These are phyloP conservation scores for Corythoichthys intestinalis DNA, from an alignment of 2,113 vertebrate genomes.

Conservation along the genomic window DNA sequence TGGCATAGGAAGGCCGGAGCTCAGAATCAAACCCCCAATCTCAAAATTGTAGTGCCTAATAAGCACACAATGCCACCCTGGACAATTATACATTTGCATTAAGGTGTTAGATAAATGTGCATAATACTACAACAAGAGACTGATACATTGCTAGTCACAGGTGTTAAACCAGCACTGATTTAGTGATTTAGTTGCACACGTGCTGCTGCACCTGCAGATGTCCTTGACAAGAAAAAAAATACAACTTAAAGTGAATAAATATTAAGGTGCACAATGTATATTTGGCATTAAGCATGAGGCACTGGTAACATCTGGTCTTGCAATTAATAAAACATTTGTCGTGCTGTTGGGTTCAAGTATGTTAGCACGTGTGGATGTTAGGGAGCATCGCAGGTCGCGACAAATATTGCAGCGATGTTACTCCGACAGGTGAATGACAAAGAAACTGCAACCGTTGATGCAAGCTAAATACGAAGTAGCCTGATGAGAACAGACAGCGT, in stretches of 20 bases:
- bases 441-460: not conserved
- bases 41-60: not conserved
- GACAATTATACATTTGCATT: not conserved
- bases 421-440: slow-evolving; percentile 3
- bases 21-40: not conserved
- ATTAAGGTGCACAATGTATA: slow-evolving; percentile 4
- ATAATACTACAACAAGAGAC: not conserved
- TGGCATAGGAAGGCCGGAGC: not conserved
- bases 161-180: slow-evolving; percentile 3
- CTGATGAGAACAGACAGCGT: slow-evolving; percentile 5
- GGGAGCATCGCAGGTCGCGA: not conserved
- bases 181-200: slow-evolving; percentile 13
- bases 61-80: not conserved
- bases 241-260: not conserved
- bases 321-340: not conserved
- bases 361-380: slow-evolving; percentile 4
- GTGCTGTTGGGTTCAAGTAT: slow-evolving; percentile 8
- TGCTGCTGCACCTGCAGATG: not conserved
- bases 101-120: not conserved
- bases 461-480: slow-evolving; percentile 29
- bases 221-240: not conserved
- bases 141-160: too few relatives aligned
- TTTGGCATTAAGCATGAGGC: not conserved
- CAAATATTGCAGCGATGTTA: not conserved
- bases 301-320: not conserved